These are phyloP conservation scores for Phyllostomus discolor DNA, from an alignment of 2,113 vertebrate genomes.

Conservation along the genomic window DNA sequence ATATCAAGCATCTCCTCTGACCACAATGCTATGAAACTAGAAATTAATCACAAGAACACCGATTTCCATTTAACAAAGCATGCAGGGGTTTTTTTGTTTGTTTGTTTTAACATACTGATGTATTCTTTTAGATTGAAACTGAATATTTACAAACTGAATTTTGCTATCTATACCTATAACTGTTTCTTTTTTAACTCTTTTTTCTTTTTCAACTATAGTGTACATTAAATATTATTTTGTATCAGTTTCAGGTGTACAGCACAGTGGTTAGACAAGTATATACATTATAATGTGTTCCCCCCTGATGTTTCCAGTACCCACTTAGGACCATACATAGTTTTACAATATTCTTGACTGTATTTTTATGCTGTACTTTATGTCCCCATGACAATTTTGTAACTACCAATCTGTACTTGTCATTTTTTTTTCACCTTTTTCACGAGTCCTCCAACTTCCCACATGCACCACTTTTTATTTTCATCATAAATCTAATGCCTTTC, in stretches of 20 bases:
- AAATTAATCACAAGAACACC: too few relatives aligned
- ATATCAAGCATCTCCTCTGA: too few relatives aligned
- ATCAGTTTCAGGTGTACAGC: background rate
- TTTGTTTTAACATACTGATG: background rate
- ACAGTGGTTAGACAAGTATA: background rate
- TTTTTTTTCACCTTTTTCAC: background rate
- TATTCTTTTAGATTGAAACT: background rate
- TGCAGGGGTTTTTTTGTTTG: too few relatives aligned
- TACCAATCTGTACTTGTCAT: background rate
- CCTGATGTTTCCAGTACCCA: background rate
- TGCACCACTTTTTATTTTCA: background rate
- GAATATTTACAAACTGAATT: background rate
- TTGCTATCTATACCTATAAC: background rate
- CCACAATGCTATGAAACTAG: too few relatives aligned
- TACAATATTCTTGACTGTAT: background rate
- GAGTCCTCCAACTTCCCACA: background rate
- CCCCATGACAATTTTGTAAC: background rate
- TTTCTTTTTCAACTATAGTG: background rate
- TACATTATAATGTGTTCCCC: background rate
- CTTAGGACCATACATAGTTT: background rate
- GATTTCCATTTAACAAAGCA: background rate
- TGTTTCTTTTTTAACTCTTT: background rate
- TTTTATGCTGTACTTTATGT: background rate
- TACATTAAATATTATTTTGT: background rate
- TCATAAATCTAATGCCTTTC: background rate